A percentile compares a stretch with the other conserved stretches of the same genome.
phyloP scores from a whole-genome alignment of 2,797 vertebrate genomes.

The Gambelia wislizenii region DNA sequence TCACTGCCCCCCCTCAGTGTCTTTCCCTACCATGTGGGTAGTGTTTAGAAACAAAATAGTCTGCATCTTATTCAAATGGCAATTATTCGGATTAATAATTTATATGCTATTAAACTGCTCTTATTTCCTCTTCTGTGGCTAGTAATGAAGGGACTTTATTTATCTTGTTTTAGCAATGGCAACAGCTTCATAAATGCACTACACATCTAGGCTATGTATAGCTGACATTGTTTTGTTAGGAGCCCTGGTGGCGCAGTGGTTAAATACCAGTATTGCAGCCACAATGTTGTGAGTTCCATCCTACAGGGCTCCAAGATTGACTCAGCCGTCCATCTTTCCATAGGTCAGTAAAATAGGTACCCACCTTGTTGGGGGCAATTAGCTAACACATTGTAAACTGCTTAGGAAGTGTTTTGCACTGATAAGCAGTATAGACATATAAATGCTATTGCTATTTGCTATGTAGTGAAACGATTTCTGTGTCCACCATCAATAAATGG shows the following conservation, averaged over 20 bases:
- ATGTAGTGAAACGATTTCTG: slow-evolving; percentile 72
- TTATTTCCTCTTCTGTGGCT: slow-evolving; percentile 75
- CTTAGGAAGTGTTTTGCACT: no score
- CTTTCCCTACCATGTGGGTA: slow-evolving; percentile 20
- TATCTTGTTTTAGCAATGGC: slow-evolving; percentile 75
- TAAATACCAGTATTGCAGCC: no score
- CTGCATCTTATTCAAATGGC: slow-evolving; percentile 69
- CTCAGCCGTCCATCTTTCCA: no score
- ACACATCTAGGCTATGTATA: slow-evolving; percentile 68
- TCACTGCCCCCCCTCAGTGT: slow-evolving; percentile 28
- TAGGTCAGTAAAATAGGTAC: no score
- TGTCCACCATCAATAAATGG: slow-evolving; percentile 75
- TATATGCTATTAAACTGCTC: slow-evolving; percentile 78
- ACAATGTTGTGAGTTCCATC: no score
- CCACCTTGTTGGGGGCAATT: no score
- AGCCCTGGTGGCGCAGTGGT: no score
- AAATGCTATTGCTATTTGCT: no score
- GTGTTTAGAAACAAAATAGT: slow-evolving; percentile 34
- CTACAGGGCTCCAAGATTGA: no score
- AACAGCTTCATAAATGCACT: slow-evolving; percentile 72
- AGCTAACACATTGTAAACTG: no score
- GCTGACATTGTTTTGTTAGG: slow-evolving; percentile 67
- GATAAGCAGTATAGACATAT: no score
- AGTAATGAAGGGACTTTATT: slow-evolving; percentile 80
- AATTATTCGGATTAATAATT: slow-evolving; percentile 77